A percentile compares a stretch with the other conserved stretches of the same genome.
phyloP scores from a whole-genome alignment of 2,797 vertebrate genomes.

The Muscicapa striata region DNA sequence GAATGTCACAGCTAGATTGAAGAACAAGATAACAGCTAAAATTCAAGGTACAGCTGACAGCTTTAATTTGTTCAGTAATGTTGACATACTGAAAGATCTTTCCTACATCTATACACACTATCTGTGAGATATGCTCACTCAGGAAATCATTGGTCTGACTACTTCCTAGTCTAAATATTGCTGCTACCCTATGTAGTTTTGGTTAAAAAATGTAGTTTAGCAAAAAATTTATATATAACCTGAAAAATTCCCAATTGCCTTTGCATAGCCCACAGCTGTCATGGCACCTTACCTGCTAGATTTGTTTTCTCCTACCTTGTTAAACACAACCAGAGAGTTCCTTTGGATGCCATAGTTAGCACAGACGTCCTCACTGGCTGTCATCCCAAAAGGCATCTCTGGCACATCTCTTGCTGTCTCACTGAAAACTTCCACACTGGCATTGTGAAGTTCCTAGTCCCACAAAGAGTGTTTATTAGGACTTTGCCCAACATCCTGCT shows the following conservation, averaged over 20 bases:
- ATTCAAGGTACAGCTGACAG: not conserved
- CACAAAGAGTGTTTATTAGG: not conserved
- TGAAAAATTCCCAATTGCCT: not conserved
- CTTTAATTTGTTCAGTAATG: not conserved
- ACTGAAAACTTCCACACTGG: slow-evolving; percentile 78
- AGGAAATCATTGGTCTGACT: not conserved
- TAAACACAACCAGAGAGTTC: slow-evolving; percentile 84
- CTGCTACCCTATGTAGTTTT: not conserved
- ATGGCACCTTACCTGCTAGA: rapidly evolving
- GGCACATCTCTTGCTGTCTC: slow-evolving; percentile 83
- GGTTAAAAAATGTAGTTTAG: not conserved
- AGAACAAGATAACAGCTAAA: not conserved
- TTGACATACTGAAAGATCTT: not conserved
- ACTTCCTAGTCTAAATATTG: not conserved
- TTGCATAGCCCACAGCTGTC: not conserved
- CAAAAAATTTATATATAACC: not conserved
- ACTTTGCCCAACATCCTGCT: not conserved
- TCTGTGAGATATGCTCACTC: not conserved
- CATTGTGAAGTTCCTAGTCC: slow-evolving; percentile 79
- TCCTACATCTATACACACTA: not conserved
- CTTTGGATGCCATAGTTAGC: slow-evolving; percentile 74
- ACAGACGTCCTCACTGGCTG: slow-evolving; percentile 71
- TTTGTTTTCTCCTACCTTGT: slow-evolving; percentile 78
- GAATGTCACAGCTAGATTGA: not conserved
- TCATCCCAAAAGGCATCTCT: slow-evolving; percentile 84